Base-by-base conservation (phyloP, 2,797 vertebrate species). In the Alcedo quadribrachys region DNA sequence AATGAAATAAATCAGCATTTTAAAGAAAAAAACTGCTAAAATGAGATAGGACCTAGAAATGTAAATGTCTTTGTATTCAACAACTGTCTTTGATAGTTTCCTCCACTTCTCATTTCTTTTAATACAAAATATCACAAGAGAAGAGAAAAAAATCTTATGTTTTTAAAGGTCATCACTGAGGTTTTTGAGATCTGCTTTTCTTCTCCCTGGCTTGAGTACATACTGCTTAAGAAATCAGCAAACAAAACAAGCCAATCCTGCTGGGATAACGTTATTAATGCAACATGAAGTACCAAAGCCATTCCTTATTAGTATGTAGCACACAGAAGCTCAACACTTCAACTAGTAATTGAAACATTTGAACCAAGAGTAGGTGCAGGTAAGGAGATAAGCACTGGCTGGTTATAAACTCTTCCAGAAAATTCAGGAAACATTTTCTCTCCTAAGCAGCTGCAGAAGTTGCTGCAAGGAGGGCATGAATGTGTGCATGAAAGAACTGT, bases 221-320 rank as follows among this genome's bases (percentile, higher is more conserved):
- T 12, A 11, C 12, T 42, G 14, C 50, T 62, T n/a, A 62, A 73
- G 48, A 78, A 81, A 73, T 16, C 0, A 77, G 42, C 16, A 65
- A 57, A 77, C 32, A 7, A 55, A 88, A 68, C 20, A 55, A 70
- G 27, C 20, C 13, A 40, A 2, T 22, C 42, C 37, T 85, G 28
- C 22, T 50, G 48, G 69, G 8, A 18, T 11, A 17, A 50, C 77
- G 25, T 11, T 54, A 53, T 84, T 66, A 40, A 63, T 4, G 37
- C 8, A 40, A 46, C 83, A 77, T 21, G 0, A 83, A 83, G 8
- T 28, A 57, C 15, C 0, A 1, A 73, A 53, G 15, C 0, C 22
- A 50, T 50, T 81, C 43, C 28, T 86, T 54, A 30, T 5, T 32
- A 18, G 15, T 12, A 5, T 6, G 54, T 15, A 53, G 32, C 12